phyloP scores from a whole-genome alignment of 2,113 vertebrate species.

The Antidorcas marsupialis region DNA sequence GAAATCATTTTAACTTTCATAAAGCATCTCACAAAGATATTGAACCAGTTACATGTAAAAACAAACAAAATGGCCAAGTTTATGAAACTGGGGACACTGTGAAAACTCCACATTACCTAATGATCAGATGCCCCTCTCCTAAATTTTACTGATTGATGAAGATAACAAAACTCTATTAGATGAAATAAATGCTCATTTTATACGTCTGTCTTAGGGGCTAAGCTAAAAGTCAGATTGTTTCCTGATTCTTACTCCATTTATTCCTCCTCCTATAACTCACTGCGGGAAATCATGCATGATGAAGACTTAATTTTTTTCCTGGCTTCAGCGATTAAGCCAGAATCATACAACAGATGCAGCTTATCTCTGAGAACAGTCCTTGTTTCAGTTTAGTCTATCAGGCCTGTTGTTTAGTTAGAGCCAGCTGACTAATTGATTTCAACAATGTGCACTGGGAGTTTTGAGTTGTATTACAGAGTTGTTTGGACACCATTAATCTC shows the following conservation, averaged over 20 bases:
- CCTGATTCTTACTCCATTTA: not conserved
- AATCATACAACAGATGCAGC: not conserved
- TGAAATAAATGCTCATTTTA: not conserved
- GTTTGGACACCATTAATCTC: constrained; percentile 61
- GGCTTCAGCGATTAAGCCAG: not conserved
- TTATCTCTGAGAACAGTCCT: constrained; percentile 51
- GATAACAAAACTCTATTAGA: not conserved
- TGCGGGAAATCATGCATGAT: constrained; percentile 1
- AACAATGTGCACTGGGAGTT: constrained; percentile 36
- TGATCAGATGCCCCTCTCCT: too few species aligned
- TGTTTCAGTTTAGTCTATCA: constrained; percentile 70
- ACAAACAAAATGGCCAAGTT: not conserved
- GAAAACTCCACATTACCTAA: not conserved
- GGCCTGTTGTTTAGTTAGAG: constrained; percentile 63
- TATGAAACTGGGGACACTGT: not conserved
- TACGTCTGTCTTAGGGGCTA: not conserved
- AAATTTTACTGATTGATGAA: not conserved
- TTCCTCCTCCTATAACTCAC: not conserved
- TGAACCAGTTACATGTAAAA: not conserved
- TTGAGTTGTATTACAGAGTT: constrained; percentile 62
- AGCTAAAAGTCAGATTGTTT: not conserved
- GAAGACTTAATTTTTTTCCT: constrained; percentile 7
- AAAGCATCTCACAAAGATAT: not conserved
- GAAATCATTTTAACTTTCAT: not conserved
- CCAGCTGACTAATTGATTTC: constrained; percentile 64